Evolutionary conservation across 2,113 vertebrate species (phyloP).

Genomic region (Phycodurus eques): DNA sequence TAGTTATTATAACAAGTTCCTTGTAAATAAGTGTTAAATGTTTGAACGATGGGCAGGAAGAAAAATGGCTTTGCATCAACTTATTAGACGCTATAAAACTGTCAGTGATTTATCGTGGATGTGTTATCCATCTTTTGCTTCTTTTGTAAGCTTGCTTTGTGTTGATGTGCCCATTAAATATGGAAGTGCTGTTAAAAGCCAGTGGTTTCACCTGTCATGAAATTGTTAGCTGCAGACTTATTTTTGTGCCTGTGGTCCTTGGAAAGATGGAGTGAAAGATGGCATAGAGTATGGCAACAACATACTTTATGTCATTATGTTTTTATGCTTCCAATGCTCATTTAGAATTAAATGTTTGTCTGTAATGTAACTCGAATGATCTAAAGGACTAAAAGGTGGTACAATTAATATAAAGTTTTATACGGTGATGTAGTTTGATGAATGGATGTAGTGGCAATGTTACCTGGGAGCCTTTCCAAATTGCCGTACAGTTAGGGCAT

Average conservation of each 20-base stretch:
- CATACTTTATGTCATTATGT: constrained; percentile 51
- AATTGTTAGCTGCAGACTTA: constrained; percentile 40
- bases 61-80: constrained; percentile 82
- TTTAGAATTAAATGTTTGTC: constrained; percentile 53
- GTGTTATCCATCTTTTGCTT: constrained; percentile 68
- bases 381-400: background rate
- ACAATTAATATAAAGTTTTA: constrained; percentile 12
- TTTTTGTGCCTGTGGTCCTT: constrained; percentile 45
- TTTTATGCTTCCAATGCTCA: constrained; percentile 62
- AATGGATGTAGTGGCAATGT: background rate
- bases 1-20: constrained; percentile 87
- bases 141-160: constrained; percentile 66
- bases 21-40: constrained; percentile 85
- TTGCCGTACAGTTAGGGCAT: background rate
- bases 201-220: constrained; percentile 65
- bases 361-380: constrained; percentile 17
- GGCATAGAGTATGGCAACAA: constrained; percentile 4
- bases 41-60: constrained; percentile 79
- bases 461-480: constrained; percentile 1
- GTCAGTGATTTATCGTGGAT: constrained; percentile 73
- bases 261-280: constrained; percentile 47
- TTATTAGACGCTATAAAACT: constrained; percentile 82
- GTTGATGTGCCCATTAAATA: constrained; percentile 70
- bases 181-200: constrained; percentile 66
- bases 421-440: constrained; percentile 11